A percentile compares a stretch with the other conserved stretches of the same genome.
Evolutionary conservation across 2,888 invertebrate species (phyloP).

Genomic region (Disparrhopalites patrizii): DNA sequence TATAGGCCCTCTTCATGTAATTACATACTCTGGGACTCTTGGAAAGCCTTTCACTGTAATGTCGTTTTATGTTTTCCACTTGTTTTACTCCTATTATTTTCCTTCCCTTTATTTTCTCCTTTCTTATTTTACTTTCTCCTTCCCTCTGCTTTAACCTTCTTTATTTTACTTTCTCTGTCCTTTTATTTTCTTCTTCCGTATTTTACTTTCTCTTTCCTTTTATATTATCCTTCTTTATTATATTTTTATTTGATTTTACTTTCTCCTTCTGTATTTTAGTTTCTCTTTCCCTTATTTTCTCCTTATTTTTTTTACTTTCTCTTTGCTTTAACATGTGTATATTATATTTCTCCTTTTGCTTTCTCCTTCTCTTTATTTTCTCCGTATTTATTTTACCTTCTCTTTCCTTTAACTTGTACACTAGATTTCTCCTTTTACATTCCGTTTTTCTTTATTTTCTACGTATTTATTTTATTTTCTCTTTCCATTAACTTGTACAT

Average conservation of each 20-base stretch:
- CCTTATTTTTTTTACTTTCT: neutral
- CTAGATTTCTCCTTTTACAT: no score
- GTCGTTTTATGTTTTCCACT: slow-evolving; percentile 3
- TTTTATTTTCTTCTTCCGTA: neutral
- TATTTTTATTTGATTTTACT: neutral
- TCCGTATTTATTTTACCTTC: no score
- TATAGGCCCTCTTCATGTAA: no score
- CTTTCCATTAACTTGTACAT: no score
- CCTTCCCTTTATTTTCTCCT: neutral
- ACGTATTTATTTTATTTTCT: no score
- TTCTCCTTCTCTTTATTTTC: neutral
- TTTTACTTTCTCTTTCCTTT: no score
- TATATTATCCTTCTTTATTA: no score
- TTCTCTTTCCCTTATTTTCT: slow-evolving; percentile 7
- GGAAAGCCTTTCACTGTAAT: neutral
- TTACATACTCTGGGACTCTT: neutral
- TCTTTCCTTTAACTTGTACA: no score
- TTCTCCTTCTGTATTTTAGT: neutral
- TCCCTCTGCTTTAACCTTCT: neutral
- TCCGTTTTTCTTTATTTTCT: no score
- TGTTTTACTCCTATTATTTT: neutral
- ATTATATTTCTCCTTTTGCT: neutral
- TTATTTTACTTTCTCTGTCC: neutral
- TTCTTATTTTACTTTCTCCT: neutral
- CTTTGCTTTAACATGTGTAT: no score